Percentiles rank a stretch among this genome's conserved stretches.
phyloP scores from a whole-genome alignment of 1,140 invertebrate species.

The Helicoverpa armigera region DNA sequence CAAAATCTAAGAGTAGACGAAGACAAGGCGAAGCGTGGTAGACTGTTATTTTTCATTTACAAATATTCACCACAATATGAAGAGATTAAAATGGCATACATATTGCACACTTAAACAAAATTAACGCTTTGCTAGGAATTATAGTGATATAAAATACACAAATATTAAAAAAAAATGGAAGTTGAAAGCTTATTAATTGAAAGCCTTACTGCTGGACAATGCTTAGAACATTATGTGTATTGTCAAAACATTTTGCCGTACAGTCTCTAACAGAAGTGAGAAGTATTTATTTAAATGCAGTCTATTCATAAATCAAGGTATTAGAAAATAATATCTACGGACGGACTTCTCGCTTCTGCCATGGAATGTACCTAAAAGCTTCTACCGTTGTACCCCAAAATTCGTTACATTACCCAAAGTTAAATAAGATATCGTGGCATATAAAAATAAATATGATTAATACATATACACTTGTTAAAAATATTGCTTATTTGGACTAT shows the following conservation, averaged over 20 bases:
- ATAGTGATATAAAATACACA: too few relatives aligned
- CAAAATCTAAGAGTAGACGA: not conserved
- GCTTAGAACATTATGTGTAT: conserved; percentile 26
- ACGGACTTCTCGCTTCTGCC: not conserved
- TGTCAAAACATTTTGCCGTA: conserved; percentile 36
- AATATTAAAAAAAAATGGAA: too few relatives aligned
- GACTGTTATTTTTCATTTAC: too few relatives aligned
- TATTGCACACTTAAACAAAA: too few relatives aligned
- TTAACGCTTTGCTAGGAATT: too few relatives aligned
- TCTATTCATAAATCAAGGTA: not conserved
- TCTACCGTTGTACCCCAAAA: conserved; percentile 28
- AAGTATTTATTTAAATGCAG: not conserved
- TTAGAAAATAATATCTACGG: not conserved
- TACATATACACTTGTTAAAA: conserved; percentile 28
- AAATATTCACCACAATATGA: too few relatives aligned
- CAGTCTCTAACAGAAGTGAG: conserved; percentile 1
- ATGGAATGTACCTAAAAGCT: conserved; percentile 37
- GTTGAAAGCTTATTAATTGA: too few relatives aligned
- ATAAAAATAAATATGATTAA: conserved; percentile 45
- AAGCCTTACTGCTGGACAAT: not conserved
- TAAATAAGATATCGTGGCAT: conserved; percentile 21
- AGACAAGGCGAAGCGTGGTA: not conserved
- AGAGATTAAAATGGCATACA: too few relatives aligned
- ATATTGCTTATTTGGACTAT: conserved; percentile 34
- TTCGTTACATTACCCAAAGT: conserved; percentile 11